Base-by-base conservation (phyloP, 1,140 invertebrate species). In the Tetragnatha versicolor region DNA sequence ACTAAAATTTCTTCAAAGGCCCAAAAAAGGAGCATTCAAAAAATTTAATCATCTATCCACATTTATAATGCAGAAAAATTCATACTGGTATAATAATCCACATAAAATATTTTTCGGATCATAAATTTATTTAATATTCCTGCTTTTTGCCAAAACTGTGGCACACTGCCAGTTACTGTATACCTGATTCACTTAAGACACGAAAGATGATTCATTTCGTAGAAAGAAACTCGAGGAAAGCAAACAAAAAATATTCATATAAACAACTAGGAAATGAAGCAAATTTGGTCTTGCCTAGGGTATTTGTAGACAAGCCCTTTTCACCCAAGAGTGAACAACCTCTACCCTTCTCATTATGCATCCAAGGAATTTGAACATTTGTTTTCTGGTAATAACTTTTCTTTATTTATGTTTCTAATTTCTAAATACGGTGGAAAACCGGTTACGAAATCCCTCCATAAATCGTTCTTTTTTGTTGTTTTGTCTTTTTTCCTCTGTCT, bases 371-470 rank as follows among this genome's bases (percentile, higher is more conserved):
- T 31, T 27, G 51, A 33, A 39, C 65, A 68, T 68, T 68, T 51
- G 45, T 68, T 45, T 68, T 68, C 45, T 20, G 12, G 65, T 68
- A 68, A 68, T 68, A 49, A 68, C 27, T 33, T 68, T 68, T 51
- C 45, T 31, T 68, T 66, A 66, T 68, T 51, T 68, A 68, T 49
- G 25, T 51, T 49, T 68, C 37, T 68, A 68, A 68, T 68, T 68
- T 68, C 29, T 22, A 6, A 42, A 65, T 25, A 25, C 3, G 25
- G 14, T 27, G 10, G 17, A 65, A 45, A 65, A 65, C 31, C 0
- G 12, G 55, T 10, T 20, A 35, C 14, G 22, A 58, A 58, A 58
- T 20, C 14, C 12, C n/a, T 10, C 35, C 31, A 58, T 58, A 58
- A 58, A 58, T 58, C 10, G 5, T 20, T 9, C 20, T 58, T 58